These are phyloP conservation scores for Hassar affinis DNA, from an alignment of 2,113 vertebrate genomes.

Conservation along the genomic window DNA sequence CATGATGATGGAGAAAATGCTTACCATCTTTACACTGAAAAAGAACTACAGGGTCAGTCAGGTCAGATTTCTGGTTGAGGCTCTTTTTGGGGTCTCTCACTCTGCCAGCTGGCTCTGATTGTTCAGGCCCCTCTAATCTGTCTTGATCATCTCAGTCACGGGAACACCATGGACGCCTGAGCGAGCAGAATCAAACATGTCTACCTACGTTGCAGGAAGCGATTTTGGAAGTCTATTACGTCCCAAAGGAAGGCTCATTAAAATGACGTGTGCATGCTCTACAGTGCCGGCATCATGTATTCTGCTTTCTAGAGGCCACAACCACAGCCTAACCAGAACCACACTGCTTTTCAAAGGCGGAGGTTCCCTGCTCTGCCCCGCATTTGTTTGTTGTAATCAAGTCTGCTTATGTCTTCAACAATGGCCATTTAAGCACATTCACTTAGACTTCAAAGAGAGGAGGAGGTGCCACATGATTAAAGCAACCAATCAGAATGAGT, in stretches of 20 bases:
- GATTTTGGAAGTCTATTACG: conserved; percentile 49
- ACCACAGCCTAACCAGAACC: conserved; percentile 41
- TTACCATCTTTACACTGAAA: conserved; percentile 29
- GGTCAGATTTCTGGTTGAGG: conserved; percentile 40
- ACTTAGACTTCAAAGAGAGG: conserved; percentile 38
- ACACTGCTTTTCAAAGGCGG: conserved; percentile 28
- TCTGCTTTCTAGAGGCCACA: conserved; percentile 23
- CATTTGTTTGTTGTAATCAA: conserved; percentile 46
- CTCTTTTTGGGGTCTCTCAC: conserved; percentile 36
- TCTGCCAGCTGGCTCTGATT: conserved; percentile 49
- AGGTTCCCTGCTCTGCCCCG: conserved; percentile 33
- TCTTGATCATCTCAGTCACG: conserved; percentile 46
- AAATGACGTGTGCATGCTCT: conserved; percentile 43
- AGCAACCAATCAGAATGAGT: conserved; percentile 40
- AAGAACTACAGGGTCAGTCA: conserved; percentile 36
- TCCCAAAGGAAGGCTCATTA: conserved; percentile 48
- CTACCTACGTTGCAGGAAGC: conserved; percentile 50
- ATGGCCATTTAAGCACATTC: conserved; percentile 44
- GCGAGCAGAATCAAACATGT: conserved; percentile 52
- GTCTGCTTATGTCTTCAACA: conserved; percentile 44
- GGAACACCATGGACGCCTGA: conserved; percentile 51
- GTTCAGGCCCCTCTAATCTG: conserved; percentile 47
- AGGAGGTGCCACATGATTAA: conserved; percentile 39
- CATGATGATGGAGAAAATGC: conserved; percentile 24
- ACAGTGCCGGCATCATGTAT: conserved; percentile 14